A percentile compares a stretch with the other conserved stretches of the same genome.
Conservation (phyloP, 92 coral and sea anemone species). For the Palythoa grandis region DNA sequence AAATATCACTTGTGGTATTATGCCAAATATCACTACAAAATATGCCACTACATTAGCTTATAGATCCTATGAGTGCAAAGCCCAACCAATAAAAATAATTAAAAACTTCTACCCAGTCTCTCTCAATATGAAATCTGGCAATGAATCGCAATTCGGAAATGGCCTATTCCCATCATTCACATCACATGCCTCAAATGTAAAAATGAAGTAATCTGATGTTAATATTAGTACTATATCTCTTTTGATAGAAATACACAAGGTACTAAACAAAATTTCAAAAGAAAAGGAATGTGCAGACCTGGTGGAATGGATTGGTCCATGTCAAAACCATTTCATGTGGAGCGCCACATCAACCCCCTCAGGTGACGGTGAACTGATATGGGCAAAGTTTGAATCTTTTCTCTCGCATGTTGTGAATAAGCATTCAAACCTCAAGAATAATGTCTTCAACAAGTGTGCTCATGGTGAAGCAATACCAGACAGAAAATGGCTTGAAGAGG, state of each 20-base stretch:
- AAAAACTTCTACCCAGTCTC: too few species aligned
- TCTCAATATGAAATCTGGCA: too few species aligned
- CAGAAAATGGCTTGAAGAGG: conserved; percentile 29
- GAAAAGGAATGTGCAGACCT: background rate
- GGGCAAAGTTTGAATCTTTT: conserved; percentile 55
- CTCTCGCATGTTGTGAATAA: conserved; percentile 36
- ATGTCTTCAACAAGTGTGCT: conserved; percentile 23
- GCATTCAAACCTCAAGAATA: conserved; percentile 11
- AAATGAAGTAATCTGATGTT: background rate
- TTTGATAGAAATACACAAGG: background rate
- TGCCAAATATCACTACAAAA: too few species aligned
- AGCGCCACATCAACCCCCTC: conserved; percentile 23
- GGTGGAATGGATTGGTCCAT: conserved; percentile 3
- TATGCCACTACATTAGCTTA: too few species aligned
- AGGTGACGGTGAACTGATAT: conserved; percentile 49
- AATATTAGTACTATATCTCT: background rate
- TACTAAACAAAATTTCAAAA: background rate
- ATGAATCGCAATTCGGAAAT: too few species aligned
- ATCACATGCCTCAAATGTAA: background rate
- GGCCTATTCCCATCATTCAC: background rate
- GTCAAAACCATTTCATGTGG: conserved; percentile 8
- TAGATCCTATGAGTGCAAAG: too few species aligned
- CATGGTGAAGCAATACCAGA: conserved; percentile 5
- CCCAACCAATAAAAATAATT: too few species aligned
- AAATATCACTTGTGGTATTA: too few species aligned